Conservation (phyloP, 2,797 vertebrate genomes). For the Scomberomorus guttatus region DNA sequence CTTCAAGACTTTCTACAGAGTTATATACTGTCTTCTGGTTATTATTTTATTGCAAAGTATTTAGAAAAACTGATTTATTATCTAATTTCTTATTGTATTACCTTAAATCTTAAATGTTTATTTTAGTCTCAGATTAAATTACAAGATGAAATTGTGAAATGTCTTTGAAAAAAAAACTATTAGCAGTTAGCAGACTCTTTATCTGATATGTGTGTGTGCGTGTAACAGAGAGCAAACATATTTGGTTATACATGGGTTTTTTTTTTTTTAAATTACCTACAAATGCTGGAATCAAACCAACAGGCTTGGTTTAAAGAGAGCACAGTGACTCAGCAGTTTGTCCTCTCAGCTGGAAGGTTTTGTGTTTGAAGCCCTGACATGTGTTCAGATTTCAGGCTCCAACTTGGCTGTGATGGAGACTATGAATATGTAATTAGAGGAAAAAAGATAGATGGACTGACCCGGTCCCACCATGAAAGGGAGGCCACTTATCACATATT, state of each 20-base stretch:
- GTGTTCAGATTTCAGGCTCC: not conserved
- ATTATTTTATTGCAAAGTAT: not conserved
- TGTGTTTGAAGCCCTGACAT: not conserved
- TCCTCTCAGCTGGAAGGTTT: constrained; percentile 11
- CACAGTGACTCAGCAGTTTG: constrained; percentile 26
- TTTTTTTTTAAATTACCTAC: not conserved
- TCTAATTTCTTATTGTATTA: too few relatives aligned
- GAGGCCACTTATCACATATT: constrained; percentile 55
- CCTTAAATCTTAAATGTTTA: not conserved
- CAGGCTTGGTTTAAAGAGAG: not conserved
- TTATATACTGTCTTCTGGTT: not conserved
- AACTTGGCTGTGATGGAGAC: constrained; percentile 15
- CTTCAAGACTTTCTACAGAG: not conserved
- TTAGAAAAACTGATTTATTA: not conserved
- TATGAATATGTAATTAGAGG: constrained; percentile 11
- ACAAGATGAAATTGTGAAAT: not conserved
- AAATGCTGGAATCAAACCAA: constrained; percentile 3
- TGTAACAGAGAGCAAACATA: not conserved
- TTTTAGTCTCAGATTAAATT: not conserved
- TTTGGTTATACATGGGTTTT: not conserved
- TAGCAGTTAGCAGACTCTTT: not conserved
- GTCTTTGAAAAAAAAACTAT: too few relatives aligned
- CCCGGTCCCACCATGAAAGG: constrained; percentile 28
- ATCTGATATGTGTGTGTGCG: not conserved
- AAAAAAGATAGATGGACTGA: constrained; percentile 31